Evolutionary conservation across 2,888 invertebrate species (phyloP).

Genomic region (Patella caerulea): DNA sequence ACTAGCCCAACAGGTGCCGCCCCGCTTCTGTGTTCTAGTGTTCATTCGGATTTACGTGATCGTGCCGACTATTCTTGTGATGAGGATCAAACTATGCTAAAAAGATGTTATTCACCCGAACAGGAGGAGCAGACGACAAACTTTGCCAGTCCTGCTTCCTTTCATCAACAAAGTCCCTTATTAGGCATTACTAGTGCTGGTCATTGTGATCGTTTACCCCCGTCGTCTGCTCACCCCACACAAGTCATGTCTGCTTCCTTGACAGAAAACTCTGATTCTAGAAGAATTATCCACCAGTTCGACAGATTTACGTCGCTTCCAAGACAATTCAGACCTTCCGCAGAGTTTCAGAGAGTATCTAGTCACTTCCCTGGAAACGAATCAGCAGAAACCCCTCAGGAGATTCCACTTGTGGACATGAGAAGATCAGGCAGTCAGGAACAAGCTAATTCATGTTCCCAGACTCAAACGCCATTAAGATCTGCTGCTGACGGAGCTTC

Average conservation of each 20-base stretch:
- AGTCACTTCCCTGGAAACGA: not conserved
- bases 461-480: not conserved
- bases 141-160: not conserved
- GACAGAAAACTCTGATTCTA: not conserved
- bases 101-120: not conserved
- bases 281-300: not conserved
- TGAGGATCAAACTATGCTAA: constrained; percentile 24
- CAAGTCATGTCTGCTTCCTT: constrained; percentile 5
- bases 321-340: not conserved
- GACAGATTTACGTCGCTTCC: not conserved
- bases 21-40: not conserved
- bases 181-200: not conserved
- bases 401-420: not conserved
- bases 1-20: not conserved
- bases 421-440: not conserved
- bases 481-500: constrained; percentile 15
- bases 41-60: not conserved
- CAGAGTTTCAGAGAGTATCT: not conserved
- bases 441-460: not conserved
- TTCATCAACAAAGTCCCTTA: not conserved
- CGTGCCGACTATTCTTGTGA: constrained; percentile 21
- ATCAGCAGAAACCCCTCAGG: not conserved
- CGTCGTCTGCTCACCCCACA: not conserved
- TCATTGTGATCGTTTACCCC: too few relatives aligned
- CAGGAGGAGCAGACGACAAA: not conserved